phyloP scores from a whole-genome alignment of 2,888 invertebrate species.

The Ditula angustiorana region DNA sequence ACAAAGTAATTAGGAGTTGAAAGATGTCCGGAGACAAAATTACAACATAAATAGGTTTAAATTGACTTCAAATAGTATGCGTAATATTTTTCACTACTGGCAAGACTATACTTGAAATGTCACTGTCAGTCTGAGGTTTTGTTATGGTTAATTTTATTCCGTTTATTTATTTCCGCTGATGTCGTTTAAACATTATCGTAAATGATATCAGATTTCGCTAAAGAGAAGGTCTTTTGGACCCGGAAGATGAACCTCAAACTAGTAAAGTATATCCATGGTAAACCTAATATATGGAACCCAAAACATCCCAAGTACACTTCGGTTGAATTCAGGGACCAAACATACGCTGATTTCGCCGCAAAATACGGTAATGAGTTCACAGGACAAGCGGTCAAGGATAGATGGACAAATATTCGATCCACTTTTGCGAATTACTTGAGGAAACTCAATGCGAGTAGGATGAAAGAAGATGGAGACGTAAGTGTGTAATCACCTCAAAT shows the following conservation, averaged over 20 bases:
- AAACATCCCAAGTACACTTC: constrained; percentile 77
- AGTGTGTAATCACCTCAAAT: constrained; percentile 36
- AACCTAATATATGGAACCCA: constrained; percentile 76
- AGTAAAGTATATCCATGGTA: constrained; percentile 71
- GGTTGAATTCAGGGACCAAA: constrained; percentile 63
- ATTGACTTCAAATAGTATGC: neutral
- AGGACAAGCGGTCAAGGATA: constrained; percentile 76
- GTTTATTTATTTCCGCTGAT: constrained; percentile 12
- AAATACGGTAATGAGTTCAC: constrained; percentile 73
- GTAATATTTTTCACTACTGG: neutral
- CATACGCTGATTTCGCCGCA: constrained; percentile 73
- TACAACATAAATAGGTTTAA: too few relatives aligned
- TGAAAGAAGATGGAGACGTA: constrained; percentile 62
- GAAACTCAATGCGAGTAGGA: constrained; percentile 64
- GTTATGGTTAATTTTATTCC: neutral
- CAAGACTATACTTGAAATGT: neutral
- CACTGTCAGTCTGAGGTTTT: neutral
- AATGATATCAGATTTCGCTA: constrained; percentile 74
- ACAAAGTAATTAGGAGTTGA: too few relatives aligned
- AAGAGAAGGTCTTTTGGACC: constrained; percentile 80
- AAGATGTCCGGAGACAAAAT: too few relatives aligned
- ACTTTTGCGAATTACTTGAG: constrained; percentile 76
- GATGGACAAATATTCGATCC: constrained; percentile 80
- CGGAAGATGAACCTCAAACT: constrained; percentile 76
- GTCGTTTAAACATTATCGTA: neutral